Base-by-base conservation (phyloP, 2,888 invertebrate species). In the Choristoneura rosaceana region DNA sequence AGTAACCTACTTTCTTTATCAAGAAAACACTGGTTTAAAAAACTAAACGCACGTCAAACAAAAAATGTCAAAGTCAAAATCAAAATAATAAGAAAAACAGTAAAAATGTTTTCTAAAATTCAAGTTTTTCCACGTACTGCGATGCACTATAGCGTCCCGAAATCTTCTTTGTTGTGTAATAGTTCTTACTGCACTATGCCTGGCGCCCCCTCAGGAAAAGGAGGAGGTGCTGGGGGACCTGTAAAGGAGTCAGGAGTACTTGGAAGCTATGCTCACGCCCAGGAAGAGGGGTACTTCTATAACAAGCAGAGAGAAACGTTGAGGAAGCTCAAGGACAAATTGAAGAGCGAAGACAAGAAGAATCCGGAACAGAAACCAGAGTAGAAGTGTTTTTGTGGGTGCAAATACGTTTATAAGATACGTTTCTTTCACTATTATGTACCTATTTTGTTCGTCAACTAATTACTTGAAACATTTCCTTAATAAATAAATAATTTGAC, bases 221-320 rank as follows among this genome's bases (percentile, higher is more conserved):
- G 90, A 0, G 90, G 91, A 0, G 91, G 90, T 0, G 80, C 78
- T 0, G 91, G 90, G 0, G 91, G 91, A 0, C 76, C 87, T 0
- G 80, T 90, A 0, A 84, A 87, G 67, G 87, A 89, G 69, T 82
- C 89, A 0, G 91, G 90, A 0, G 90, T 88, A 34, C 70, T 92
- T 0, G 91, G 91, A 0, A 81, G 81, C 73, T 88, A 80, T 43
- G 90, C 87, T 1, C 84, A 88, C 0, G 88, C 88, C 0, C 83
- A 88, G 38, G 92, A 92, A 76, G 92, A 91, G 66, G 84, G 86
- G 0, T 92, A 89, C 79, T 92, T 92, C 81, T 81, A 84, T 69
- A 81, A 84, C 41, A 87, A 91, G 69, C 82, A 87, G 50, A 84
- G 76, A 70, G 87, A 91, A 34, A 84, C 87, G 41, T 43, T 92